Conservation (phyloP, 2,797 vertebrate species). For the Poecile montanus region DNA sequence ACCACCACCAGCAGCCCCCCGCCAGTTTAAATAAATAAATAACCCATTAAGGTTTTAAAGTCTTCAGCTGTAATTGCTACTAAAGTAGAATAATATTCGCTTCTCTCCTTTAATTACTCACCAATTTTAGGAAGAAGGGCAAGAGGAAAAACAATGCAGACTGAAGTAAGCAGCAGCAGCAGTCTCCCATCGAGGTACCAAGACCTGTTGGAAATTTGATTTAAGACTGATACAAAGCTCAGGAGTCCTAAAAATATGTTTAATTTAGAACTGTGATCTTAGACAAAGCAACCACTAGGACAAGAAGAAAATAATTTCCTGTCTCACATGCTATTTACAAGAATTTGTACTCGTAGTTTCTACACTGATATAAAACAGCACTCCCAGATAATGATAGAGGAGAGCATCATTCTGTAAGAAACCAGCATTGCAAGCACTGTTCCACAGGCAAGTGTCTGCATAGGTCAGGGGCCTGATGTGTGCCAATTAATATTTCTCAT, state of each 20-base stretch:
- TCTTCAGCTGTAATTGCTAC: slow-evolving; percentile 60
- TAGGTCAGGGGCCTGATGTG: not conserved
- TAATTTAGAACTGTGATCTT: not conserved
- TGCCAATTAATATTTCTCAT: not conserved
- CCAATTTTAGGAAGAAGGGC: slow-evolving; percentile 92
- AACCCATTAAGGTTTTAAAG: slow-evolving; percentile 66
- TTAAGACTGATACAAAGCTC: not conserved
- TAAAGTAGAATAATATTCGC: slow-evolving; percentile 56
- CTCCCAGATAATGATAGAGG: not conserved
- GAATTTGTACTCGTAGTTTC: not conserved
- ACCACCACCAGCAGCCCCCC: slow-evolving; percentile 45
- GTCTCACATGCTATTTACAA: not conserved
- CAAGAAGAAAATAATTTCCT: not conserved
- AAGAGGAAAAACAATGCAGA: slow-evolving; percentile 88
- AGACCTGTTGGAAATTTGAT: slow-evolving; percentile 61
- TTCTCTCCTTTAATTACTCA: slow-evolving; percentile 77
- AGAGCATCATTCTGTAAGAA: not conserved
- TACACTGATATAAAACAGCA: not conserved
- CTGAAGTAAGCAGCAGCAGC: slow-evolving; percentile 84
- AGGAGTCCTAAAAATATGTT: not conserved
- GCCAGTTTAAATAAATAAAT: slow-evolving; percentile 69
- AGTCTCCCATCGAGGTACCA: slow-evolving; percentile 90
- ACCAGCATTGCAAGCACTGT: not conserved
- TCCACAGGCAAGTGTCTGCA: not conserved
- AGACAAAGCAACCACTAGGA: not conserved